These are phyloP conservation scores for Muscina levida DNA, from an alignment of 2,888 invertebrate species.

Conservation along the genomic window DNA sequence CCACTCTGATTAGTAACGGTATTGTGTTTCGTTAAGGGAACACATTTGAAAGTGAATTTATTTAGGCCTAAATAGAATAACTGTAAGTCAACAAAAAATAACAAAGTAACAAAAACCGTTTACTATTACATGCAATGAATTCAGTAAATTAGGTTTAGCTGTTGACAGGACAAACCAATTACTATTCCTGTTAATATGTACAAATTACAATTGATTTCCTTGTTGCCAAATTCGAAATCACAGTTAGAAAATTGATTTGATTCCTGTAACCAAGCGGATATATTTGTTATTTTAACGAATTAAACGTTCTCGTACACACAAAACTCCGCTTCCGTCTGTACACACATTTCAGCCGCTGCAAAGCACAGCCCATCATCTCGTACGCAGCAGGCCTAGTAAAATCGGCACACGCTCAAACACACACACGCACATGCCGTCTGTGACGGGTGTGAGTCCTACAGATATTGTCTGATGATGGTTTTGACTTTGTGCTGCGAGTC, in stretches of 20 bases:
- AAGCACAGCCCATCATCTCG: neutral
- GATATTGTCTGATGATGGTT: constrained; percentile 30
- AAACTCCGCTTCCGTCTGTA: neutral
- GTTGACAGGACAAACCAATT: too few species aligned
- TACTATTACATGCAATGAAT: neutral
- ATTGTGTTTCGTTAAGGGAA: constrained; percentile 39
- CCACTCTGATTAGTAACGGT: neutral
- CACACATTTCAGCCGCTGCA: neutral
- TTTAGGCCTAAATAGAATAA: too few species aligned
- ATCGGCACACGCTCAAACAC: too few species aligned
- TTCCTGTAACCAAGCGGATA: constrained; percentile 24
- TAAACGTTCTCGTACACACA: constrained; percentile 2
- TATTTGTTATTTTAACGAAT: constrained; percentile 26
- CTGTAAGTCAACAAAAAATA: too few species aligned
- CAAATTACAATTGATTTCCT: too few species aligned
- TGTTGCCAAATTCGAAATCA: neutral
- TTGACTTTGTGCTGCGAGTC: constrained; percentile 8
- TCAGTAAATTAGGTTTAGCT: neutral
- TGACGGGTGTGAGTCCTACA: neutral
- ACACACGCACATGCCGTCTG: neutral
- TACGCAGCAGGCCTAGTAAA: constrained; percentile 16
- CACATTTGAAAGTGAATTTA: constrained; percentile 46
- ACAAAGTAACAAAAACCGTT: too few species aligned
- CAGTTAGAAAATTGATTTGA: neutral
- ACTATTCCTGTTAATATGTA: too few species aligned